These are phyloP conservation scores for Drosophila equinoxialis DNA, from an alignment of 1,140 invertebrate genomes.

Conservation along the genomic window DNA sequence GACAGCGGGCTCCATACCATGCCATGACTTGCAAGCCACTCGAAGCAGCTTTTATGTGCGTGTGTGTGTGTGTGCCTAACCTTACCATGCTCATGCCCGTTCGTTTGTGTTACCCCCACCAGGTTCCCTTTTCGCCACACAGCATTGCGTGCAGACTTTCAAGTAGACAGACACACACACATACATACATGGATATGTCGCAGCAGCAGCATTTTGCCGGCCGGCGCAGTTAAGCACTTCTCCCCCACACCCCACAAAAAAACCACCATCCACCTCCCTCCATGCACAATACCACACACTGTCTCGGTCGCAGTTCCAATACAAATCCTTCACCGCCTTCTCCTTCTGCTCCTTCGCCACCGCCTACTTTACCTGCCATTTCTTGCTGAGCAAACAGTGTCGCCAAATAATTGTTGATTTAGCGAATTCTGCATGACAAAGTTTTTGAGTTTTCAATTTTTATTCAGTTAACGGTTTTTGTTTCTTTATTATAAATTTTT, in stretches of 20 bases:
- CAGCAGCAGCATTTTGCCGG: slow-evolving; percentile 11
- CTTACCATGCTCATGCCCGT: slow-evolving; percentile 10
- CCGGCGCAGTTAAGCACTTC: slow-evolving; percentile 13
- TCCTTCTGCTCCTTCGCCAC: no score
- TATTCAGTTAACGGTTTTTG: background rate
- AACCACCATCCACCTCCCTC: background rate
- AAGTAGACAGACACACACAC: slow-evolving; percentile 40
- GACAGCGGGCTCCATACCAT: slow-evolving; percentile 22
- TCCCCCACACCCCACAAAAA: background rate
- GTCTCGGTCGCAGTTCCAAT: slow-evolving; percentile 7
- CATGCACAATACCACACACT: background rate
- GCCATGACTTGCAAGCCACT: slow-evolving; percentile 44
- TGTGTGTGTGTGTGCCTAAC: slow-evolving; percentile 1
- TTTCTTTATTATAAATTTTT: slow-evolving; percentile 26
- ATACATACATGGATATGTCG: background rate
- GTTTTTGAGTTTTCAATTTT: background rate
- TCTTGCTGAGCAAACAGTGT: slow-evolving; percentile 49
- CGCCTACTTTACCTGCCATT: background rate
- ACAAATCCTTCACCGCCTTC: background rate
- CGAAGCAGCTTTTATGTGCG: slow-evolving; percentile 9
- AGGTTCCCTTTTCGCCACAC: slow-evolving; percentile 1
- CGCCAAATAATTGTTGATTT: slow-evolving; percentile 54
- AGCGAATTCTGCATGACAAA: slow-evolving; percentile 51
- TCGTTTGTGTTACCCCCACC: slow-evolving; percentile 2
- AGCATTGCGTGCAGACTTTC: slow-evolving; percentile 69